Conservation (phyloP, 37 sponge, comb jelly and placozoan species). For the Aphrocallistes beatrix region DNA sequence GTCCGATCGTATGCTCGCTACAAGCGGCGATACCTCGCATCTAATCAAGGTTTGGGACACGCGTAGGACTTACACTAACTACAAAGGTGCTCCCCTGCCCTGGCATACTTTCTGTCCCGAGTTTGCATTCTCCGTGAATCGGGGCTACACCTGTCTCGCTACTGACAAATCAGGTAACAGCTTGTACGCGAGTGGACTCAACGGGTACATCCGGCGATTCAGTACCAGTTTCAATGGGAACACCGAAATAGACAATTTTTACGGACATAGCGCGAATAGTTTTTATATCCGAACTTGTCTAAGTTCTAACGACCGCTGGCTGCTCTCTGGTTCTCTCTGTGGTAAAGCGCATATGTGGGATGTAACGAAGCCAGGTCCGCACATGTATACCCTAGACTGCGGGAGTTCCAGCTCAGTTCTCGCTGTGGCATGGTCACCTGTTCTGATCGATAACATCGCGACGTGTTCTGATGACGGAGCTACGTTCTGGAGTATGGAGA, state of each 20-base stretch:
- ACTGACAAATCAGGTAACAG: background rate
- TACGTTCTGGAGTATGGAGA: constrained; percentile 1
- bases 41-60: background rate
- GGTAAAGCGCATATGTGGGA: constrained; percentile 7
- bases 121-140: background rate
- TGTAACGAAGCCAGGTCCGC: background rate
- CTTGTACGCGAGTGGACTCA: background rate
- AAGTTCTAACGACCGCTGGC: background rate
- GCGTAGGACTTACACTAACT: background rate
- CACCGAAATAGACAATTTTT: background rate
- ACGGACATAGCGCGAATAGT: background rate
- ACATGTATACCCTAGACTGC: background rate
- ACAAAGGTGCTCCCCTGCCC: background rate
- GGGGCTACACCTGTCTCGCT: background rate
- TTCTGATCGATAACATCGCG: background rate
- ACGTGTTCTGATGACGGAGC: background rate
- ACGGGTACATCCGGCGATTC: background rate
- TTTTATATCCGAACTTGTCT: background rate
- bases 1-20: background rate
- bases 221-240: background rate
- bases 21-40: background rate
- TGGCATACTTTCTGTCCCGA: background rate
- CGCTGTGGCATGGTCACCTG: background rate
- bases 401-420: background rate
- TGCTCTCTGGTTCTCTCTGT: background rate